These are phyloP conservation scores for Hirtodrosophila confusa DNA, from an alignment of 2,888 invertebrate species.

Conservation along the genomic window DNA sequence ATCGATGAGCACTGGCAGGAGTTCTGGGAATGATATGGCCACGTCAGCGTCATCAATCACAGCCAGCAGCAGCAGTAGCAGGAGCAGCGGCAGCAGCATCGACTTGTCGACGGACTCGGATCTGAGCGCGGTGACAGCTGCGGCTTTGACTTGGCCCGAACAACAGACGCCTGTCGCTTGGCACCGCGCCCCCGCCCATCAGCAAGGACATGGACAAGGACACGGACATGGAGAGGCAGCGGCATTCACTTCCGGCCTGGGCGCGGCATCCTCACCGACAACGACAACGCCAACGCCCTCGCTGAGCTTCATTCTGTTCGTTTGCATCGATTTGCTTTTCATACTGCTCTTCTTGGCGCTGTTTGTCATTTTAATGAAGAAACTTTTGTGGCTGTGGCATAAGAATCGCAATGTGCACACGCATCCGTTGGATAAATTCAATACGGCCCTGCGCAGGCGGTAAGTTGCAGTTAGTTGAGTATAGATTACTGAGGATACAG, in stretches of 20 bases:
- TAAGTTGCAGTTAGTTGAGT: constrained; percentile 52
- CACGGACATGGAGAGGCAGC: constrained; percentile 43
- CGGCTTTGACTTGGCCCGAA: constrained; percentile 61
- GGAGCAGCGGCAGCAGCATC: constrained; percentile 21
- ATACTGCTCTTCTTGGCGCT: constrained; percentile 88
- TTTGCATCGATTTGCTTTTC: constrained; percentile 88
- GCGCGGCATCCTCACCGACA: constrained; percentile 17
- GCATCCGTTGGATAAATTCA: constrained; percentile 86
- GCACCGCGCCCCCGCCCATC: constrained; percentile 14
- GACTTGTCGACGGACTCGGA: constrained; percentile 20
- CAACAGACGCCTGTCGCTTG: constrained; percentile 33
- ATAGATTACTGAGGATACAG: not conserved
- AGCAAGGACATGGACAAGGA: too few relatives aligned
- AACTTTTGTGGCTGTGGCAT: constrained; percentile 86
- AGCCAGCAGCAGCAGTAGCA: constrained; percentile 25
- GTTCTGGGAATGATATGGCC: constrained; percentile 34
- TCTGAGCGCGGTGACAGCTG: constrained; percentile 50
- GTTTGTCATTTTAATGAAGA: constrained; percentile 88
- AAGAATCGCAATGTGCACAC: constrained; percentile 83
- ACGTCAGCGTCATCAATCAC: constrained; percentile 65
- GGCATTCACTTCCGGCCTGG: constrained; percentile 61
- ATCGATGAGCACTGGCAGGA: constrained; percentile 17
- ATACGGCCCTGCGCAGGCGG: constrained; percentile 86
- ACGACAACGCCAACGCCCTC: constrained; percentile 57
- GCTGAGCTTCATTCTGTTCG: constrained; percentile 81